Evolutionary conservation across 2,113 vertebrate species (phyloP), one percentile per base, ranked within the genome.

Genomic region (Entomyzon cyanotis): DNA sequence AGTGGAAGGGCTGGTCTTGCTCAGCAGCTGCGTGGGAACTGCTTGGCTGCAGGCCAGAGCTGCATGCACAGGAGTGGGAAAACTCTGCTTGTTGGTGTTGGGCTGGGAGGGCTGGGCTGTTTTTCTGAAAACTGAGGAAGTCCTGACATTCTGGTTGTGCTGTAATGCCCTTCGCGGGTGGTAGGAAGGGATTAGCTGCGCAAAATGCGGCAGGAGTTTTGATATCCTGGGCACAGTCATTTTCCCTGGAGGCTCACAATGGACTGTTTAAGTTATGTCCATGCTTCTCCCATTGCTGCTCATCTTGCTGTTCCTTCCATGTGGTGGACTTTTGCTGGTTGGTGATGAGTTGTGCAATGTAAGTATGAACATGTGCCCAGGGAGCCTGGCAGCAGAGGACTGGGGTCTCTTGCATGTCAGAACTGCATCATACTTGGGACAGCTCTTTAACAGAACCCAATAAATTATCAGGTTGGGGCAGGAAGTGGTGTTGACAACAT

Each of bases 221-320:
- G 37, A 52, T 0, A 0, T 71, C 16, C 24, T 17, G 21, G 53
- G 25, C 2, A 1, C 44, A 53, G 41, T 21, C 3, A 3, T 89
- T 87, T 60, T 28, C 69, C n/a, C 28, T 64, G 41, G 49, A 75
- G 39, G 24, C 23, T 81, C 5, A 2, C 39, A 37, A 15, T 2
- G 9, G 16, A 35, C 52, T 18, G 2, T 73, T 47, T 14, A 81
- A 74, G 15, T 59, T 0, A 0, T 49, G 53, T 63, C 67, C 0
- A 0, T 69, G 53, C 21, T 71, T 80, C 27, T 89, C 41, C 47
- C 3, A 1, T 73, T 76, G 47, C 44, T 2, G 5, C 25, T 65
- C 4, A 11, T 37, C 15, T 59, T 93, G 56, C 47, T 4, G 1
- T 67, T 93, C 28, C 4, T 14, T 89, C 47, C 27, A 7, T 2